Base-by-base conservation (phyloP, 2,888 invertebrate species). In the Fissipunctia ypsillon region DNA sequence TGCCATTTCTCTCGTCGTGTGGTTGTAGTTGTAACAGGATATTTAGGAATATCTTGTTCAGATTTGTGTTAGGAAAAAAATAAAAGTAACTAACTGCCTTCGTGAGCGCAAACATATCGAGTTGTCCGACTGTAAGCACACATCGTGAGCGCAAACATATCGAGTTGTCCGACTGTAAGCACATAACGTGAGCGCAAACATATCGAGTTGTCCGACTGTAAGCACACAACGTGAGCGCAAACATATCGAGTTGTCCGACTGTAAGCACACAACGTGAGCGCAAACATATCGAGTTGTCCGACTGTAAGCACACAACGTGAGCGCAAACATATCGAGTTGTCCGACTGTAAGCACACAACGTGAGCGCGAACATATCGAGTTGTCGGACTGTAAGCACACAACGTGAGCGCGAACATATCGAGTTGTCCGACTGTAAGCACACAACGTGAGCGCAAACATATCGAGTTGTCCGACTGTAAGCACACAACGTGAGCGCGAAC, bases 241-340 rank as follows among this genome's bases (percentile, higher is more conserved):
- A 66, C 48, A 41, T 67, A 59, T 74, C 41, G 50, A 67, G 31
- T 50, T 68, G 22, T n/a, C 3, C 10, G 19, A 19, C 28, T 16
- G 9, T 50, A 22, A 2, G 6, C 16, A n/a, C n/a, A n/a, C n/a
- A n/a, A n/a, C n/a, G 66, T 31, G 16, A 3, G 16, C 12, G 19
- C 10, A 16, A 31, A 66, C 48, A 41, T 67, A 59, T 74, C 41
- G 50, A 67, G 31, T 50, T 68, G 22, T n/a, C 3, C 10, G 19
- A 19, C 28, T 16, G 9, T 50, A 22, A 2, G 6, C 16, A n/a
- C n/a, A n/a, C n/a, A n/a, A n/a, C n/a, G 66, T 31, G 16, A 3
- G 16, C 12, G 19, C 10, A 16, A 31, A 66, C 48, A 41, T 67
- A 59, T 74, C 41, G 50, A 67, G 31, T 50, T 68, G 22, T n/a